These are phyloP conservation scores for Muricea muricata DNA, from an alignment of 92 coral and sea anemone species.

Conservation along the genomic window DNA sequence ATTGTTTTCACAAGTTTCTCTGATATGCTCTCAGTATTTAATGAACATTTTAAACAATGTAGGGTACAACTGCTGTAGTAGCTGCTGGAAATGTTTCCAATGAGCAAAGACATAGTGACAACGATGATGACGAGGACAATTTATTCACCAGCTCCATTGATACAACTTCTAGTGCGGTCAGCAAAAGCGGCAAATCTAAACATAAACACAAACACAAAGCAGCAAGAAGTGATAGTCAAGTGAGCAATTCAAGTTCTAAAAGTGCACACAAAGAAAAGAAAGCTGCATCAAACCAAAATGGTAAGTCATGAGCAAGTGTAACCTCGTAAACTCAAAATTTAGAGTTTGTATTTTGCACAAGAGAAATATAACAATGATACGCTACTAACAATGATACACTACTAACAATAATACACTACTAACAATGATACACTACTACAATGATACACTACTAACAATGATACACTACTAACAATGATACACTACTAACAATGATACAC, in stretches of 20 bases:
- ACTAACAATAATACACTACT: no score
- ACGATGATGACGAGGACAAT: slow-evolving; percentile 22
- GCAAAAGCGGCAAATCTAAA: slow-evolving; percentile 7
- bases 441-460: no score
- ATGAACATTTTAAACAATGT: no score
- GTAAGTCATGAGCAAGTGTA: slow-evolving; percentile 55
- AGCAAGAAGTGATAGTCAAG: slow-evolving; percentile 19
- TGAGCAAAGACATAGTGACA: background rate
- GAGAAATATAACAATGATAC: no score
- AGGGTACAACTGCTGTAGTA: background rate
- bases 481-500: no score
- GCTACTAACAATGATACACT: no score
- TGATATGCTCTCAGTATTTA: no score
- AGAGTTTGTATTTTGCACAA: no score
- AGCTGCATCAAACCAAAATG: slow-evolving; percentile 74
- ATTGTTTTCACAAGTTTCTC: no score
- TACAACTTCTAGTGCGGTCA: slow-evolving; percentile 16
- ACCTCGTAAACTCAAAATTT: no score
- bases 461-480: no score
- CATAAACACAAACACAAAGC: slow-evolving; percentile 27
- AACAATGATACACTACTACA: no score
- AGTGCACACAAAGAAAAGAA: slow-evolving; percentile 59
- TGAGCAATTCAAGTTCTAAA: slow-evolving; percentile 22
- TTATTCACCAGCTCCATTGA: slow-evolving; percentile 26
- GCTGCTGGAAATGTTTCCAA: slow-evolving; percentile 3